These are phyloP conservation scores for Atta texana DNA, from an alignment of 1,140 invertebrate genomes.

Conservation along the genomic window DNA sequence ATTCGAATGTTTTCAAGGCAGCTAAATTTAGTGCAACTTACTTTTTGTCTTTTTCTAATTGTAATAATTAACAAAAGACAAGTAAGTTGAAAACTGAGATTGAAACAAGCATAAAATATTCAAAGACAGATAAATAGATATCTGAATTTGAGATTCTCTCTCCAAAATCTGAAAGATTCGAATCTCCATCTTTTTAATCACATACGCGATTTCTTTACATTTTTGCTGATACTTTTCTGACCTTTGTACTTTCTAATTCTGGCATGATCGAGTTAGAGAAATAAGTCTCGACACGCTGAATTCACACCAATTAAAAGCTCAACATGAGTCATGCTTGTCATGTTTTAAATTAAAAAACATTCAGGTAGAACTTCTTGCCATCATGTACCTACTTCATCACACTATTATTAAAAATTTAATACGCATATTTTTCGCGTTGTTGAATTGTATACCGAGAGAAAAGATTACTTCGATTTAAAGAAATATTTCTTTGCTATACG, in stretches of 20 bases:
- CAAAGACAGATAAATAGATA: background rate
- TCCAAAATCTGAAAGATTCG: background rate
- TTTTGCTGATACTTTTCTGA: background rate
- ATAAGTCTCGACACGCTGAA: background rate
- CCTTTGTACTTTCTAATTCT: constrained; percentile 2
- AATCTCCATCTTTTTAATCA: background rate
- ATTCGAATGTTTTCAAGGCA: background rate
- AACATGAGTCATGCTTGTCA: background rate
- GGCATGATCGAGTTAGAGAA: background rate
- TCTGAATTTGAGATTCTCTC: background rate
- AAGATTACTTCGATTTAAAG: too few relatives aligned
- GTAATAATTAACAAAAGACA: too few relatives aligned
- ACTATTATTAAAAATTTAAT: background rate
- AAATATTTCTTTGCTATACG: too few relatives aligned
- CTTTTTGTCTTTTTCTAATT: too few relatives aligned
- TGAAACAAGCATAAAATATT: background rate
- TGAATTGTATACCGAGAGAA: background rate
- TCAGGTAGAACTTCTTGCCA: background rate
- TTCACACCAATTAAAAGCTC: constrained; percentile 3
- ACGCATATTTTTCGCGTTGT: background rate
- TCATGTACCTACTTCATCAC: background rate
- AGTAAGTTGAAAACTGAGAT: too few relatives aligned
- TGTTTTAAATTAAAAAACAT: constrained; percentile 9
- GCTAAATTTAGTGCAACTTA: background rate
- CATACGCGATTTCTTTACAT: background rate